Percentiles rank a stretch among this genome's conserved stretches.
phyloP scores from a whole-genome alignment of 1,140 invertebrate species.

The Caerostris darwini region DNA sequence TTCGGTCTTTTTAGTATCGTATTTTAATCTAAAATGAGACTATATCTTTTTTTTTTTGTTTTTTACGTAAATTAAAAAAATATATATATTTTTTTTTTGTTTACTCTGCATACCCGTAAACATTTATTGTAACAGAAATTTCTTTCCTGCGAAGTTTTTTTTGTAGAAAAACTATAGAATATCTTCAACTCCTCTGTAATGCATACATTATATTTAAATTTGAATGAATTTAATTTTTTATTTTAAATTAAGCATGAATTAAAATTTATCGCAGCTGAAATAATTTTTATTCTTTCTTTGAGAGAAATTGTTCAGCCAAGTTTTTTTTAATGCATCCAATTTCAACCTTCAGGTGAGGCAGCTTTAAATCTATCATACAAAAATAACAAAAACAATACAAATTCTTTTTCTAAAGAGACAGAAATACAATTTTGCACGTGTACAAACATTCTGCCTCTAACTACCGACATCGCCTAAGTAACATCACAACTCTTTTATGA shows the following conservation, averaged over 20 bases:
- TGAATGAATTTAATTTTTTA: neutral
- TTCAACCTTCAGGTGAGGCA: slow-evolving; percentile 40
- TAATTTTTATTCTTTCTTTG: neutral
- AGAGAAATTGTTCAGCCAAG: neutral
- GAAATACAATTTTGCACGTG: slow-evolving; percentile 55
- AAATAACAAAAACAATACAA: slow-evolving; percentile 76
- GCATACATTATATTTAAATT: neutral
- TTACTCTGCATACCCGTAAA: no score
- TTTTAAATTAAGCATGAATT: neutral
- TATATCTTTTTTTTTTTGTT: no score
- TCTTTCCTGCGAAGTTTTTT: neutral
- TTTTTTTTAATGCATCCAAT: neutral
- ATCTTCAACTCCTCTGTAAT: neutral
- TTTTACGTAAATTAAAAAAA: no score
- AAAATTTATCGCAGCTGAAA: neutral
- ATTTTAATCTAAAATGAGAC: no score
- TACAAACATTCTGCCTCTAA: slow-evolving; percentile 66
- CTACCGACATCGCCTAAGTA: slow-evolving; percentile 41
- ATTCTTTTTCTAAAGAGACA: slow-evolving; percentile 61
- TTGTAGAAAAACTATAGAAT: neutral
- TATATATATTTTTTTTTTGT: no score
- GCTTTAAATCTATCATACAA: slow-evolving; percentile 68
- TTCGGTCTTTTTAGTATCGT: no score
- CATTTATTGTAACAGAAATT: no score
- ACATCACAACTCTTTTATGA: slow-evolving; percentile 29